These are phyloP conservation scores for Flexamia atlantica DNA, from an alignment of 2,888 invertebrate species.

Conservation along the genomic window DNA sequence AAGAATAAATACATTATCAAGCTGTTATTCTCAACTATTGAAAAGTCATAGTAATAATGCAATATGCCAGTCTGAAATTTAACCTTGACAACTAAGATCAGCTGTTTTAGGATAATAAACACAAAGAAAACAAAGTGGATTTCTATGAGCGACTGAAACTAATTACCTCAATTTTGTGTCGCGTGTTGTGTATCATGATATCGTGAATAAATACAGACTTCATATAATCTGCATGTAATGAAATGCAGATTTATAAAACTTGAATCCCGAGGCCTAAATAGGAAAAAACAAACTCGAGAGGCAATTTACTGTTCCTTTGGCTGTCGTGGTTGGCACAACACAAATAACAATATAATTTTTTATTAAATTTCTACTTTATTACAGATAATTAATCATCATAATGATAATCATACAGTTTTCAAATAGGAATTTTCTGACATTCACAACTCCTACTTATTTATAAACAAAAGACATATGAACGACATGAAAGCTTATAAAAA, in stretches of 20 bases:
- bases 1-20: conserved; percentile 18
- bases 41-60: conserved; percentile 33
- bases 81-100: conserved; percentile 52
- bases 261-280: conserved; percentile 22
- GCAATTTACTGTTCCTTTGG: conserved; percentile 8
- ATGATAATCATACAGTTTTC: neutral
- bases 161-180: conserved; percentile 68
- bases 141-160: neutral
- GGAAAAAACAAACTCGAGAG: neutral
- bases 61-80: conserved; percentile 42
- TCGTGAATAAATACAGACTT: conserved; percentile 61
- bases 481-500: conserved; percentile 6
- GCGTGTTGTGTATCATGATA: conserved; percentile 68
- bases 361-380: neutral
- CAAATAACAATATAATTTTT: neutral
- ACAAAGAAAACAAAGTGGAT: conserved; percentile 43
- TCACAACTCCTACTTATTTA: conserved; percentile 1
- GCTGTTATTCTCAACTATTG: conserved; percentile 22
- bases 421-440: neutral
- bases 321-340: neutral
- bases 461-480: conserved; percentile 43
- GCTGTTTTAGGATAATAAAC: conserved; percentile 36
- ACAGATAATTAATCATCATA: neutral
- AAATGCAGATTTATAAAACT: conserved; percentile 8
- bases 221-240: conserved; percentile 52